A percentile compares a stretch with the other conserved stretches of the same genome.
Conservation (phyloP, 2,797 vertebrate genomes). For the Scomberomorus guttatus region DNA sequence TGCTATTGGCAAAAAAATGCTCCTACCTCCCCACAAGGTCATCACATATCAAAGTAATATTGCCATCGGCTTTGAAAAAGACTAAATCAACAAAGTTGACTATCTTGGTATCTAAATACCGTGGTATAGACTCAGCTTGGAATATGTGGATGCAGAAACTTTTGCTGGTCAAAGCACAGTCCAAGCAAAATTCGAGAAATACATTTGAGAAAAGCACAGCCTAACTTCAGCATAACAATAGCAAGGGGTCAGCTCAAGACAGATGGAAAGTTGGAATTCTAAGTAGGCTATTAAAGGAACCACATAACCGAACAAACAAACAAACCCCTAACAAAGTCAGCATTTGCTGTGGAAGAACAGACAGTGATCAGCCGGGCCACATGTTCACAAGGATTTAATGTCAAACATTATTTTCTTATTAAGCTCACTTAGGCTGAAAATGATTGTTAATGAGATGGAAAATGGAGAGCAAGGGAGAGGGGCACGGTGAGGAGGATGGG, state of each 20-base stretch:
- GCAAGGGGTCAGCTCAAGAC: constrained; percentile 50
- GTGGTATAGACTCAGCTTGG: constrained; percentile 14
- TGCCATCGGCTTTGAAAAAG: constrained; percentile 30
- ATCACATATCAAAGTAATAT: constrained; percentile 57
- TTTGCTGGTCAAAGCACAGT: constrained; percentile 23
- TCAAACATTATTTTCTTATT: constrained; percentile 89
- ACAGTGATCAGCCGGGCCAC: constrained; percentile 74
- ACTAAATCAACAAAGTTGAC: constrained; percentile 54
- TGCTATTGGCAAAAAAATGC: constrained; percentile 43
- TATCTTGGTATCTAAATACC: constrained; percentile 37
- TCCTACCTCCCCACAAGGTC: constrained; percentile 65
- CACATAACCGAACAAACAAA: constrained; percentile 48
- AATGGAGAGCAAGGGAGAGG: constrained; percentile 82
- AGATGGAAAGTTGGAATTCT: constrained; percentile 50
- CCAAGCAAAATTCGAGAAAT: constrained; percentile 33
- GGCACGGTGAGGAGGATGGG: constrained; percentile 54
- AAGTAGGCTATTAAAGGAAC: constrained; percentile 52
- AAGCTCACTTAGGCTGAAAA: constrained; percentile 89
- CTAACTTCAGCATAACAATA: constrained; percentile 31
- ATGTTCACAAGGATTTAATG: constrained; percentile 82
- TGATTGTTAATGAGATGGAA: constrained; percentile 92
- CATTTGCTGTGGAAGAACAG: constrained; percentile 65
- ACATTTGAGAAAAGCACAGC: constrained; percentile 24
- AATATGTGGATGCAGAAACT: constrained; percentile 21
- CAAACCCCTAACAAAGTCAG: constrained; percentile 58